Conservation (phyloP, 53 echinoderm and acorn worm genomes). For the Holothuria leucospilota region DNA sequence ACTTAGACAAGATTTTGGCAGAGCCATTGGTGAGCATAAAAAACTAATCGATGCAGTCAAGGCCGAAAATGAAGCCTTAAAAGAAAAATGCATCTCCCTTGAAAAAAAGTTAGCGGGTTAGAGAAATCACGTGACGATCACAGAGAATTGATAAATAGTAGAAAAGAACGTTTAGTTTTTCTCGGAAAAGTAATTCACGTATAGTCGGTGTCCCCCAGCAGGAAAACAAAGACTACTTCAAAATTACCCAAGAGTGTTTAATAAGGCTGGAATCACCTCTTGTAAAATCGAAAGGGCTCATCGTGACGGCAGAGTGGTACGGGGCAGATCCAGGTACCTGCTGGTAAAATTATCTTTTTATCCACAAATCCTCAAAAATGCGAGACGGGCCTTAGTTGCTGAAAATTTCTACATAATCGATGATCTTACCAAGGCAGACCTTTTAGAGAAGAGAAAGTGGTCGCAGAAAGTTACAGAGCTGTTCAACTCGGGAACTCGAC, state of each 20-base stretch:
- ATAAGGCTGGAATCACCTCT: not conserved
- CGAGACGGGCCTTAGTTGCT: not conserved
- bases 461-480: not conserved
- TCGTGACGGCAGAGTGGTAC: not conserved
- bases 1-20: no score
- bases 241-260: not conserved
- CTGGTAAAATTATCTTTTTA: no score
- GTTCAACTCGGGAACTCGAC: not conserved
- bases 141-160: not conserved
- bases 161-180: not conserved
- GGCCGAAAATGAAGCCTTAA: slow-evolving; percentile 2
- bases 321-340: no score
- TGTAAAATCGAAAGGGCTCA: not conserved
- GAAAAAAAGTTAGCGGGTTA: not conserved
- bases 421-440: not conserved
- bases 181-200: not conserved
- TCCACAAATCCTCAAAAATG: not conserved
- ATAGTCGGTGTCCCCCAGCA: not conserved
- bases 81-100: not conserved
- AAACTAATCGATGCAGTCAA: not conserved
- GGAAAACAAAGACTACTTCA: not conserved
- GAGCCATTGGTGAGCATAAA: not conserved
- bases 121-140: not conserved
- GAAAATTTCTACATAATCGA: slow-evolving; percentile 1
- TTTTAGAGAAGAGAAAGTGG: slow-evolving; percentile 1